Conservation (phyloP, 2,113 vertebrate species). For the Spea multiplicata region DNA sequence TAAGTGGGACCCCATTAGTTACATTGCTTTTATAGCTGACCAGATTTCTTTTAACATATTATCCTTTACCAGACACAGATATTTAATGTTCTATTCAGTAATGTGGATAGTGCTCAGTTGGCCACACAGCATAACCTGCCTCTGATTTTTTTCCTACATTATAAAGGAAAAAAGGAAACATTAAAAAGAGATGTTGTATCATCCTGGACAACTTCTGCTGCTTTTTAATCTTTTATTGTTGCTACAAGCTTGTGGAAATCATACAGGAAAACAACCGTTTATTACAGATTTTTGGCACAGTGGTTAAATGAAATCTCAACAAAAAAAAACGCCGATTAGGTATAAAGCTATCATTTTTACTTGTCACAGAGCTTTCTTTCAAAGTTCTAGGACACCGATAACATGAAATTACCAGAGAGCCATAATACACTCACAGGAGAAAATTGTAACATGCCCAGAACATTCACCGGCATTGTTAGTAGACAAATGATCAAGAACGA, state of each 20-base stretch:
- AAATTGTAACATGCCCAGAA: conserved; percentile 17
- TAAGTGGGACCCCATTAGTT: not conserved
- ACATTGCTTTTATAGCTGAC: too few species aligned
- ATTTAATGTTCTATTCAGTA: too few species aligned
- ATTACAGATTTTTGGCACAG: conserved; percentile 28
- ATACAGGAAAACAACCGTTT: conserved; percentile 23
- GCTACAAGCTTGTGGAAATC: conserved; percentile 13
- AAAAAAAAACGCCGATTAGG: conserved; percentile 16
- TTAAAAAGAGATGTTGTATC: not conserved
- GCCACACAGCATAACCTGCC: too few species aligned
- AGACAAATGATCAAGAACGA: conserved; percentile 19
- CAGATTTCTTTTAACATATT: too few species aligned
- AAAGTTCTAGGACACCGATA: conserved; percentile 15
- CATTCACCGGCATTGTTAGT: not conserved
- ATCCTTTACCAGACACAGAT: too few species aligned
- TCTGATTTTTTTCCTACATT: too few species aligned
- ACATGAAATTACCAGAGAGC: conserved; percentile 24
- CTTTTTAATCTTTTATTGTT: conserved; percentile 4
- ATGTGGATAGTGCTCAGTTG: too few species aligned
- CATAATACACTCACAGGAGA: conserved; percentile 28
- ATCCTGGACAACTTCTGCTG: too few species aligned
- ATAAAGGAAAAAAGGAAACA: conserved; percentile 10
- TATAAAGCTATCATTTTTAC: conserved; percentile 36
- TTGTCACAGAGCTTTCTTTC: conserved; percentile 24
- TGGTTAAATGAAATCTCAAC: conserved; percentile 23